Evolutionary conservation across 2,797 vertebrate species (phyloP), one percentile per base, ranked within the genome.

Genomic region (Gymnodraco acuticeps): DNA sequence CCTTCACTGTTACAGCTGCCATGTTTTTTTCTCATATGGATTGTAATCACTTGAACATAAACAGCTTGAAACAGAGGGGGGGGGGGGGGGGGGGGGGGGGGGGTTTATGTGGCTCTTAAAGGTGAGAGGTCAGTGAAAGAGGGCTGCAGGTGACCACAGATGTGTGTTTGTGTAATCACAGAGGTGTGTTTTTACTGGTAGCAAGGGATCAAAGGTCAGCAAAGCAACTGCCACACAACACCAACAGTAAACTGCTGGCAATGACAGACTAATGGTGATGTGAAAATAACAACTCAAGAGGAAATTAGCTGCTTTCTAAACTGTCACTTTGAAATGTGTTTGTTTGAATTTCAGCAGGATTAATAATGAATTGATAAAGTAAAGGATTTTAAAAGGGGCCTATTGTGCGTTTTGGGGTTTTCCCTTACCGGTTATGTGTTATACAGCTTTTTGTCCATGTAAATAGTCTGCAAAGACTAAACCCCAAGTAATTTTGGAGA

Each of bases 131-230:
- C 75, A 63, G 9, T 0, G 19, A 71, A 38, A 33, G 59, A 63
- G 15, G 58, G 67, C 13, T 38, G 55, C 70, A 80, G 71, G 80
- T 85, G 68, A 60, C 51, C 47, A 14, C 73, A 75, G 75, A 64
- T 71, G 55, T 66, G 70, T 75, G 69, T 70, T 54, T 23, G 55
- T 51, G 56, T 47, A 64, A 81, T 78, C 58, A 55, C 11, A 59
- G 65, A 64, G 67, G 75, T 83, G 62, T 81, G 23, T 81, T 71
- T 66, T 82, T 75, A 75, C 60, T 67, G 38, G 58, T 23, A 51
- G 58, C 62, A 45, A 13, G 9, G 9, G 59, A 70, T 80, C 78
- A 85, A 69, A 82, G 84, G 78, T 83, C 71, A 64, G 43, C 10
- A 41, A 23, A 63, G 33, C 23, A 59, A 51, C 53, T 31, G 43